Base-by-base conservation (phyloP, 2,113 vertebrate species). In the Alectura lathami region DNA sequence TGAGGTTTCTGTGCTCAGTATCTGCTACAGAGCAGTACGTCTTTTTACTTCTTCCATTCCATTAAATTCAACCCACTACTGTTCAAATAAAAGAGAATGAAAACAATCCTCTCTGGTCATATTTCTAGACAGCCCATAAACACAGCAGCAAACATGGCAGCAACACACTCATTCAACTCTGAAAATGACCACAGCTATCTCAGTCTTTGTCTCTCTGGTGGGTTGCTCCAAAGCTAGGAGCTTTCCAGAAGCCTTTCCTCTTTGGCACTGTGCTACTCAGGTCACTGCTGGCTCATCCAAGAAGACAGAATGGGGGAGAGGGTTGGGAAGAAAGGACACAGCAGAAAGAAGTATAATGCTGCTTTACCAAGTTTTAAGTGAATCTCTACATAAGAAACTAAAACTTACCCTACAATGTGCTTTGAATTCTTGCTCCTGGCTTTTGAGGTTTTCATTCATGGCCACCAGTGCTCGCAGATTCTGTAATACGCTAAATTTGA, bases 391-490 rank as follows among this genome's bases (percentile, higher is more conserved):
- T 16, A 23, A 91, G 48, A 86, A 59, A 57, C 26, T 29, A 53
- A 82, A 63, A 96, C 99, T 98, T 97, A 99, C 99, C 84, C 98
- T 98, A 94, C 99, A 99, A 80, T 99, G 99, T 30, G 98, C 97
- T 89, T 99, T 98, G 94, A 99, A 99, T 62, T 99, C 98, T 86
- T 99, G 99, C 88, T 99, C 99, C 94, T 99, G 99, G 74, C 98
- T 98, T 96, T 99, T 99, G 34, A 99, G 98, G 84, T 97, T 99
- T 94, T 99, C 99, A 73, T 99, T 99, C 98, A 99, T 99, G 51
- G 98, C 98, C 42, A 99, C 99, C 76, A 99, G 96, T 17, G 98
- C 97, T 86, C 98, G 98, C 67, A 99, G 98, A 90, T 98, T 99
- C 96, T 99, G 98, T 32, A 99, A 97, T 83, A 98, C 16, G 62